Percentiles rank a stretch among this genome's conserved stretches.
Evolutionary conservation across 2,888 invertebrate genomes (phyloP).

Genomic region (Noctua janthe): DNA sequence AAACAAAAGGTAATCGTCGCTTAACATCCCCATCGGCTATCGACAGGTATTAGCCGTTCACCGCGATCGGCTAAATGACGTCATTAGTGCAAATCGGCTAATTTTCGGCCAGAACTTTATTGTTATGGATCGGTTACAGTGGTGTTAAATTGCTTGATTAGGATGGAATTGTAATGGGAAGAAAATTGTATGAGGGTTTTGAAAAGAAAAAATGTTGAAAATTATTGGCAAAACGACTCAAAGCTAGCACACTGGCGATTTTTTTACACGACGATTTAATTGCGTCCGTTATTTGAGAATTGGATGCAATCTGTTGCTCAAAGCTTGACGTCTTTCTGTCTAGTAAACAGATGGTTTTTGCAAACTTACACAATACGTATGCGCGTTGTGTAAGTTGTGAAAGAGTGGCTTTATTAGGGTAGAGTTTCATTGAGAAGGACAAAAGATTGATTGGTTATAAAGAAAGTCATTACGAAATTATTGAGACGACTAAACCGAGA

Average conservation of each 20-base stretch:
- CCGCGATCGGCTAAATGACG: conserved; percentile 51
- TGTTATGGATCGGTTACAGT: conserved; percentile 48
- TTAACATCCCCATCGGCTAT: conserved; percentile 55
- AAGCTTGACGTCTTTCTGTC: not conserved
- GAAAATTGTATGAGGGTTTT: not conserved
- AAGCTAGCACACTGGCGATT: not conserved
- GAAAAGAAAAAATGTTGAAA: not conserved
- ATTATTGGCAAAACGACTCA: not conserved
- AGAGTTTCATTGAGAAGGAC: too few species aligned
- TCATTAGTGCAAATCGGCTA: conserved; percentile 66
- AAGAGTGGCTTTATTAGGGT: too few species aligned
- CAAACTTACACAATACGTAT: too few species aligned
- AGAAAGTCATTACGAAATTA: too few species aligned
- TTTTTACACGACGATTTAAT: not conserved
- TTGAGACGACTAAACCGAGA: too few species aligned
- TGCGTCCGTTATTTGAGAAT: not conserved
- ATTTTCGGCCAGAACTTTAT: conserved; percentile 59
- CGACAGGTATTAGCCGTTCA: conserved; percentile 57
- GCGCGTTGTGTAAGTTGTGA: too few species aligned
- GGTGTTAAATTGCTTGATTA: conserved; percentile 54
- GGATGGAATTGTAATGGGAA: not conserved
- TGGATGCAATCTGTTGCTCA: not conserved
- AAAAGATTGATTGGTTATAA: too few species aligned
- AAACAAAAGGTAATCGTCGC: conserved; percentile 60
- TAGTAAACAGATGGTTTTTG: too few species aligned